Evolutionary conservation across 2,888 invertebrate genomes (phyloP), one percentile per base, ranked within the genome.

Genomic region (Bellardia bayeri): DNA sequence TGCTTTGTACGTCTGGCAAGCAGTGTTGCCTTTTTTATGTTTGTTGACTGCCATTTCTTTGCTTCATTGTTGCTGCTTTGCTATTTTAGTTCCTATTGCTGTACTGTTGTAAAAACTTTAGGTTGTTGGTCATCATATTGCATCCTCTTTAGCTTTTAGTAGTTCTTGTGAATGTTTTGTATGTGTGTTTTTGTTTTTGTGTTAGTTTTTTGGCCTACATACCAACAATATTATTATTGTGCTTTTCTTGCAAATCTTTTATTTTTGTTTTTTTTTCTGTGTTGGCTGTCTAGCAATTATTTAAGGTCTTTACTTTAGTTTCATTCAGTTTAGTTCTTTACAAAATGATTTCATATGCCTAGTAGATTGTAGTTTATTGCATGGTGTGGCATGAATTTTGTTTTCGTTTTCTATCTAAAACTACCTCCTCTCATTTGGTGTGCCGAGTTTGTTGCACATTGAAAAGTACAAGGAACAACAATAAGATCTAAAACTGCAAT

Each of bases 81-180:
- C 14, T 11, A 7, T n/a, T 66, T 11, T 45, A 45, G 8, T 11
- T 8, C 1, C 23, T 23, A 23, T 23, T 23, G 23, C 23, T 23
- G 23, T 23, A 6, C 9, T 14, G n/a, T 69, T 45, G 49, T 69
- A 33, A 6, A 16, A n/a, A 45, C 69, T 83, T 16, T 45, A 56
- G 79, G 40, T 82, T 80, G 80, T 82, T 83, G 86, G 76, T 63
- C 81, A 76, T 80, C 64, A 54, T 56, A 68, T 63, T 64, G 76
- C 87, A 84, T 81, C 76, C 81, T 72, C n/a, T 40, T 33, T n/a
- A 14, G n/a, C 49, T 72, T 72, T 30, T 66, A 64, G 16, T 61
- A 42, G 51, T 80, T 56, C 51, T 74, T 71, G n/a, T 56, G n/a
- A 69, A 51, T 30, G 40, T 78, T 37, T 0, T 69, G 30, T 40